Evolutionary conservation across 2,888 invertebrate genomes (phyloP).

Genomic region (Tinea semifulvella): DNA sequence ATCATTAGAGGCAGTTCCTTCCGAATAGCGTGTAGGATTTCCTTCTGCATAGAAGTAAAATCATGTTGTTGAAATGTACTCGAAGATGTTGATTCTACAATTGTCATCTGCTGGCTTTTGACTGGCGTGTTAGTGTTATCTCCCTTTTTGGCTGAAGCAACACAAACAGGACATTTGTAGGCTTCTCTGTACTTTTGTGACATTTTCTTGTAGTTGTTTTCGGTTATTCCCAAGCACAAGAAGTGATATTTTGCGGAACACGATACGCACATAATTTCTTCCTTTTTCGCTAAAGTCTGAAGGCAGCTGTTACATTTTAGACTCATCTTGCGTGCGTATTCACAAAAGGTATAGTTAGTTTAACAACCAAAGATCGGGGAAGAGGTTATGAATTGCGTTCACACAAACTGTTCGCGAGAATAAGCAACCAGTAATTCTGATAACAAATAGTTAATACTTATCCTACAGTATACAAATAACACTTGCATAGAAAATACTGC

Average conservation of each 20-base stretch:
- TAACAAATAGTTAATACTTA: no score
- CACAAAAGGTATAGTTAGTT: no score
- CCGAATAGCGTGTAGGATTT: background rate
- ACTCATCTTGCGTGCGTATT: no score
- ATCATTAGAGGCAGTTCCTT: background rate
- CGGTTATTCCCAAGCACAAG: background rate
- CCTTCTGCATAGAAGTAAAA: background rate
- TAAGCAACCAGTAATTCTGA: no score
- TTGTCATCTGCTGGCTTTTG: background rate
- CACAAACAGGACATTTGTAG: background rate
- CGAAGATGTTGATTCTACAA: background rate
- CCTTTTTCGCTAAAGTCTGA: background rate
- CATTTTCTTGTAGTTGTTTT: background rate
- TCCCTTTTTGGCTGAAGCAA: background rate
- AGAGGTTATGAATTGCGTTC: no score
- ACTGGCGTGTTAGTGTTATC: background rate
- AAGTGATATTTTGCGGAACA: background rate
- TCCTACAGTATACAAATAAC: no score
- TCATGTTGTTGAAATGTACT: no score
- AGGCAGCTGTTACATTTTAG: background rate
- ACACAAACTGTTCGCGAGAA: no score
- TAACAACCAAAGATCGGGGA: no score
- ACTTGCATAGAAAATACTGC: no score
- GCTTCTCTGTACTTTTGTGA: background rate
- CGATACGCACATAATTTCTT: background rate